Base-by-base conservation (phyloP, 2,113 vertebrate genomes). In the Regulus satrapa region DNA sequence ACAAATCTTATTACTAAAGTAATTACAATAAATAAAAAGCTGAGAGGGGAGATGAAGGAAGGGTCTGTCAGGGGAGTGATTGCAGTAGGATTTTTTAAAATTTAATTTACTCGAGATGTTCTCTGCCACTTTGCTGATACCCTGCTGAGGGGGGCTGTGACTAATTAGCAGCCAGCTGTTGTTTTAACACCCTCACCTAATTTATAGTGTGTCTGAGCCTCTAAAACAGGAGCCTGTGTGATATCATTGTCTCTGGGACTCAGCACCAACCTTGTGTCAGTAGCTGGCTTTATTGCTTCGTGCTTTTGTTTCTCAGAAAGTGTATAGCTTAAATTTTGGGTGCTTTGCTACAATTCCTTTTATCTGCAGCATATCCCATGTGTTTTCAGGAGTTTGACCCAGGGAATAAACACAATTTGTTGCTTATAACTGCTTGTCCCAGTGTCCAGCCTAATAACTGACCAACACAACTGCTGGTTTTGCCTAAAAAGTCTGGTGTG, bases 11-110 rank as follows among this genome's bases (percentile, higher is more conserved):
- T 98, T 97, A 97, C 97, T 95, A 84, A 95, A 97, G 97, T 98
- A 97, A 98, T 98, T 98, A 98, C 96, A 97, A 98, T 98, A 98
- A 98, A 98, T 98, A 98, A 98, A 97, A 97, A 97, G 91, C 94
- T 4, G 31, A 95, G 95, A 96, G 72, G 89, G 77, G 92, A 95
- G 91, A 95, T 95, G 95, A 90, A 95, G 91, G 92, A 97, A 97
- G 85, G 95, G 82, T 82, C 87, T 93, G 66, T 91, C 78, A n/a
- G 24, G 97, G 97, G 97, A 98, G 95, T 74, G 95, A 97, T 96
- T 98, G 94, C 74, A 93, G 63, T 29, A 95, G 89, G 93, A 86
- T 97, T 97, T 96, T 96, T 69, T 51, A 61, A 97, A 97, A 88
- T 96, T 97, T 97, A 97, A 98, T 98, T 98, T 97, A 91, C 92